Conservation (phyloP, 2,113 vertebrate genomes). For the Callipepla squamata region DNA sequence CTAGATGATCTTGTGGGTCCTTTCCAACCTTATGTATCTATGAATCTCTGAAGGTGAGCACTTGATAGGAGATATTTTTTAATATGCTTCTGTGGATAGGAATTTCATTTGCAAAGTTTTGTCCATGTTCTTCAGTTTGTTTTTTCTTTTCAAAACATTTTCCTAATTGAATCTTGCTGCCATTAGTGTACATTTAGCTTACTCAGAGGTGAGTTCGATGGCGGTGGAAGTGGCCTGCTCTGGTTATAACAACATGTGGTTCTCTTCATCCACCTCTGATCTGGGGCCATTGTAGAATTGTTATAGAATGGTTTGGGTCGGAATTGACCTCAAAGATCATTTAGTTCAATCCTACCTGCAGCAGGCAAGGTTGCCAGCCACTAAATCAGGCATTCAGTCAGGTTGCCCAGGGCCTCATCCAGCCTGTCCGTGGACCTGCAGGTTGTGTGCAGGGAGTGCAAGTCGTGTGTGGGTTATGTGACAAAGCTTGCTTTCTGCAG, state of each 20-base stretch:
- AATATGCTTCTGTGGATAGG: neutral
- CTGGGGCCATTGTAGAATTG: neutral
- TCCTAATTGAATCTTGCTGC: neutral
- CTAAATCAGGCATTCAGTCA: too few relatives aligned
- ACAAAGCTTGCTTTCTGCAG: neutral
- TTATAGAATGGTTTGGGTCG: too few relatives aligned
- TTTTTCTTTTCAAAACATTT: neutral
- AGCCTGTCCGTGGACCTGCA: too few relatives aligned
- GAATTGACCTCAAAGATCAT: too few relatives aligned
- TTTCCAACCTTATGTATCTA: too few relatives aligned
- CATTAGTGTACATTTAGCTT: neutral
- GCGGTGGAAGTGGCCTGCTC: neutral
- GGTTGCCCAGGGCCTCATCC: too few relatives aligned
- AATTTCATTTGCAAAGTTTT: neutral
- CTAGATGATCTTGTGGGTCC: too few relatives aligned
- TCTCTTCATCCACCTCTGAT: neutral
- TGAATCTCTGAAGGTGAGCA: neutral
- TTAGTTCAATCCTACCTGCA: too few relatives aligned
- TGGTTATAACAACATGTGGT: neutral
- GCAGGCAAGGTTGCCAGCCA: too few relatives aligned
- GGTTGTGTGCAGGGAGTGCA: too few relatives aligned
- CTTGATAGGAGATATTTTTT: neutral
- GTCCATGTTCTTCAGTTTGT: accelerated
- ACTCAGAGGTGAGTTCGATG: neutral
- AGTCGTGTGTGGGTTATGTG: neutral